Conservation (phyloP, 2,888 invertebrate species). For the Heteromyza rotundicornis region DNA sequence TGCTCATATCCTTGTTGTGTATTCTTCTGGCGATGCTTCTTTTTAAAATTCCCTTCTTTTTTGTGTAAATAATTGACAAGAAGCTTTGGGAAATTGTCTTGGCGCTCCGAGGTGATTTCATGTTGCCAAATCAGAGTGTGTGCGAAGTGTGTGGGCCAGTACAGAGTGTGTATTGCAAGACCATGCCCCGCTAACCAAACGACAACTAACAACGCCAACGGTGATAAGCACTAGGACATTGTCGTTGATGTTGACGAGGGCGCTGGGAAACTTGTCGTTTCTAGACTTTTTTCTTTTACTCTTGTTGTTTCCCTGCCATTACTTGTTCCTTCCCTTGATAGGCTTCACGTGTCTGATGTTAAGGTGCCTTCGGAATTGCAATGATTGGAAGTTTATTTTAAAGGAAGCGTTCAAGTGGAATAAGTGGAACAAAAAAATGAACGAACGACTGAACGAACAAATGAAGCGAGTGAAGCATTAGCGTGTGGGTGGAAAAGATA, state of each 20-base stretch:
- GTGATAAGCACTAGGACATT: background rate
- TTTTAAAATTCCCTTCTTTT: no score
- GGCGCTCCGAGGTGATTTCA: background rate
- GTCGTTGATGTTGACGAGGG: background rate
- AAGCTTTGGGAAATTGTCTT: background rate
- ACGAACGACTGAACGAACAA: background rate
- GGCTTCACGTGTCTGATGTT: background rate
- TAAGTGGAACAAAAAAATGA: constrained; percentile 38
- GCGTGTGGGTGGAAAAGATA: no score
- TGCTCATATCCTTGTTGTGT: background rate
- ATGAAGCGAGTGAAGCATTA: no score
- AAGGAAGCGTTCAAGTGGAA: constrained; percentile 43
- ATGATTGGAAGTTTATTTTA: background rate
- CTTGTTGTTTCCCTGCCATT: no score
- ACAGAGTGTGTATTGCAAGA: no score
- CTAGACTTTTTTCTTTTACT: no score
- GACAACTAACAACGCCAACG: no score
- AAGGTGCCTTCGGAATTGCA: background rate
- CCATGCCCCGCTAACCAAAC: no score
- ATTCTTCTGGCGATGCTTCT: no score
- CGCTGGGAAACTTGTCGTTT: no score
- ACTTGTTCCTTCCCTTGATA: background rate
- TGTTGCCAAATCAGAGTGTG: no score
- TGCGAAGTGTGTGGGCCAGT: no score
- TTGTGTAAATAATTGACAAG: background rate